Evolutionary conservation across 2,888 invertebrate species (phyloP).

Genomic region (Stenotaenia linearis): DNA sequence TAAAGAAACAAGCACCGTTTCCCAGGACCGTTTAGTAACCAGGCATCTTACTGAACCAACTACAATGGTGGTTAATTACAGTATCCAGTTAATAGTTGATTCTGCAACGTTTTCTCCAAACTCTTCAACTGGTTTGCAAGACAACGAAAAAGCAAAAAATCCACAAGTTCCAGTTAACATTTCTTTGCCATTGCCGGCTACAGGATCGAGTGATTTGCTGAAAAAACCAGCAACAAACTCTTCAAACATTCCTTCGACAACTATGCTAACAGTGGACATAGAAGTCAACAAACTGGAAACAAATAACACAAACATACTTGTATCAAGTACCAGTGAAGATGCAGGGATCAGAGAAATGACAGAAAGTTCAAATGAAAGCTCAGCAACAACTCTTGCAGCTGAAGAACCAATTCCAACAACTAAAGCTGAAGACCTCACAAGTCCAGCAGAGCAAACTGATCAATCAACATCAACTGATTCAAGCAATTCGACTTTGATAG

Average conservation of each 20-base stretch:
- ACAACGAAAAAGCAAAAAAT: background rate
- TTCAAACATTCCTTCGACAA: background rate
- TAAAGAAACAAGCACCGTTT: background rate
- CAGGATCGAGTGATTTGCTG: background rate
- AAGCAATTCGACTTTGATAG: background rate
- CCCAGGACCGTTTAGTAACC: background rate
- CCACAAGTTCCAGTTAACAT: background rate
- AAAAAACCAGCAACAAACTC: background rate
- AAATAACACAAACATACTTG: background rate
- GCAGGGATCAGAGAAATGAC: background rate
- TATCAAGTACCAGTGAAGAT: background rate
- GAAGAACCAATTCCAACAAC: background rate
- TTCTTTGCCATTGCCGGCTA: background rate
- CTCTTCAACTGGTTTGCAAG: background rate
- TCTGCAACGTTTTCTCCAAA: background rate
- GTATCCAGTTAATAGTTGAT: background rate
- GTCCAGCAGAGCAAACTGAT: background rate
- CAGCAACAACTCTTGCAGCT: background rate
- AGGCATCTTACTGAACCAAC: background rate
- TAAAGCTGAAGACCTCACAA: background rate
- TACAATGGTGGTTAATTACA: slow-evolving; percentile 6
- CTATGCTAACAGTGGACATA: background rate
- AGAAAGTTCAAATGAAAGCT: background rate
- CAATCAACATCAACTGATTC: background rate
- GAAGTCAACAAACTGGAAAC: background rate